Base-by-base conservation (phyloP, 2,797 vertebrate genomes). In the Aplochiton taeniatus region DNA sequence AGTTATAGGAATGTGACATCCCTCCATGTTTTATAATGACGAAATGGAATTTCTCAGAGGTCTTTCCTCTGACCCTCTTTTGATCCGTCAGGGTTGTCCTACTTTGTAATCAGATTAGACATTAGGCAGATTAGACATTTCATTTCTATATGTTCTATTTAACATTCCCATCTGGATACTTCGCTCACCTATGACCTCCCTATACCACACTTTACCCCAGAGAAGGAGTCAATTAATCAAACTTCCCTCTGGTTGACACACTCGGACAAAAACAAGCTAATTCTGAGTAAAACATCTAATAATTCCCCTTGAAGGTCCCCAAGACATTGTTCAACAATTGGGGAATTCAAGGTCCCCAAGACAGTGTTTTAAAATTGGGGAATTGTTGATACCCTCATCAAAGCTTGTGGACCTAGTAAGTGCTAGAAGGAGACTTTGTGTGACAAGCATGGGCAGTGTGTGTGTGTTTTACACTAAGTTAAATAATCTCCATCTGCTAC, bases 351-450 rank as follows among this genome's bases (percentile, higher is more conserved):
- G n/a, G n/a, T n/a, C n/a, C n/a, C n/a, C n/a, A n/a, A n/a, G n/a
- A n/a, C n/a, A n/a, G n/a, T n/a, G n/a, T n/a, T n/a, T n/a, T n/a
- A n/a, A n/a, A n/a, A n/a, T n/a, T n/a, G n/a, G n/a, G n/a, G n/a
- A n/a, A n/a, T n/a, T n/a, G n/a, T n/a, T n/a, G 69, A 78, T 87
- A 90, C 89, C 89, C 87, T 88, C 89, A 76, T 85, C 87, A 81
- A 81, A 78, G 65, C 17, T 51, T 14, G 31, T 50, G 41, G 85
- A 82, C 74, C 82, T 85, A n/a, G n/a, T n/a, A n/a, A n/a, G n/a
- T n/a, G n/a, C n/a, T n/a, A n/a, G n/a, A n/a, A n/a, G n/a, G n/a
- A n/a, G n/a, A n/a, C 81, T 31, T 68, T 70, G 73, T 75, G 65
- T 75, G 84, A 87, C 83, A 81, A 70, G 13, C 76, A 72, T 86